Evolutionary conservation across 2,888 invertebrate genomes (phyloP), one percentile per base, ranked within the genome.

Genomic region (Sminthurides aquaticus): DNA sequence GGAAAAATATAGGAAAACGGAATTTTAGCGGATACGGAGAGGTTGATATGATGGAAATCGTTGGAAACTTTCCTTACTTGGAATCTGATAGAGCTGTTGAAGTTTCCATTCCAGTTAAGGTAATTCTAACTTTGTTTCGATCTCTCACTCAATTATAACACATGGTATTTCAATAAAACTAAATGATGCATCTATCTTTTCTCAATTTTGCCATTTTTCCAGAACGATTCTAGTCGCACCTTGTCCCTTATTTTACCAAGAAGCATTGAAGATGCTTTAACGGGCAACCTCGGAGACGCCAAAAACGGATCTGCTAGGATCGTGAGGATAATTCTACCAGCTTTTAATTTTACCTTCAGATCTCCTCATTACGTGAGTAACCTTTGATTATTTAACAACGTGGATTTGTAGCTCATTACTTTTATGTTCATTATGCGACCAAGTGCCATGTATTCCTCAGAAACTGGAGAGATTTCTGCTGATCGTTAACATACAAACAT

Each of bases 21-120:
- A 27, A n/a, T 15, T 62, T 57, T 22, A 22, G 49, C 3, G 62
- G 48, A 1, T 20, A 62, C 11, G 22, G 15, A 28, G 24, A 57
- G 20, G 62, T 62, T 8, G 62, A 62, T 11, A 57, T 62, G 57
- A 49, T 62, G 49, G 62, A 62, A 22, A 26, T 62, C 28, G 26
- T 20, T 15, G 62, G 62, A 15, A 43, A 49, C 27, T 62, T 57
- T 26, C 62, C 62, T 5, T 62, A 62, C 24, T 62, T 62, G 48
- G 62, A 62, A 27, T 62, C 62, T 1, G 62, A 62, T 34, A 22
- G 56, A 27, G 62, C 62, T 3, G 22, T 57, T 1, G 62, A 62
- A 57, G 62, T 62, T 2, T 62, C 62, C 5, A 27, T 62, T 27
- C 62, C 62, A 1, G 48, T 61, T 3, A 61, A 59, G 43, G 48